A percentile compares a stretch with the other conserved stretches of the same genome.
Evolutionary conservation across 1,140 invertebrate genomes (phyloP).

Genomic region (Cyphomyrmex costatus): DNA sequence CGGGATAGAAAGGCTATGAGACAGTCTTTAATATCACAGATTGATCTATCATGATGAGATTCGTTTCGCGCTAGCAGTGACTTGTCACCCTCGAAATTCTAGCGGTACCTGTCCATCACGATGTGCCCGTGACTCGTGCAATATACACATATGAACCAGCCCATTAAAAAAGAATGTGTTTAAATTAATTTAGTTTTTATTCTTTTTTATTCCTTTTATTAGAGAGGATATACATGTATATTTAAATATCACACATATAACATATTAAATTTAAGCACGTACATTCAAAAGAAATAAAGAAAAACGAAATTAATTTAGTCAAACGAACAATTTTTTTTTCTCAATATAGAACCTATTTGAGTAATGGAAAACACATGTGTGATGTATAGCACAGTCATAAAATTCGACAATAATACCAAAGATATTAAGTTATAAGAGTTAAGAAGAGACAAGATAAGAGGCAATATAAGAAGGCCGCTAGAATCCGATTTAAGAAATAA

Average conservation of each 20-base stretch:
- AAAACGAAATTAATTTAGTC: too few relatives aligned
- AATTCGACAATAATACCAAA: background rate
- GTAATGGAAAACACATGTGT: background rate
- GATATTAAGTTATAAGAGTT: slow-evolving; percentile 24
- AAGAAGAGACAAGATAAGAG: background rate
- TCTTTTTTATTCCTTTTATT: too few relatives aligned
- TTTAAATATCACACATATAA: too few relatives aligned
- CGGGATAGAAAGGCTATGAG: slow-evolving; percentile 67
- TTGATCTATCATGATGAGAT: slow-evolving; percentile 63
- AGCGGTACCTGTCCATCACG: slow-evolving; percentile 72
- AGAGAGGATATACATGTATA: too few relatives aligned
- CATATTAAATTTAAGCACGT: too few relatives aligned
- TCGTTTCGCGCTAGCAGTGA: slow-evolving; percentile 51
- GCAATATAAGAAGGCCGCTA: background rate
- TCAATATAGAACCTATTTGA: background rate
- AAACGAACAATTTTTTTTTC: too few relatives aligned
- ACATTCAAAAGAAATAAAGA: too few relatives aligned
- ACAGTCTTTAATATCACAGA: slow-evolving; percentile 61
- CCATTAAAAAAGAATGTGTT: too few relatives aligned
- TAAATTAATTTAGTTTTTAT: too few relatives aligned
- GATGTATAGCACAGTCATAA: background rate
- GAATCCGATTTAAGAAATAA: slow-evolving; percentile 3
- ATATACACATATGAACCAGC: slow-evolving; percentile 16
- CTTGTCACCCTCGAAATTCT: slow-evolving; percentile 67
- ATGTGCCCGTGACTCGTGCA: slow-evolving; percentile 18